These are phyloP conservation scores for Penaeus chinensis DNA, from an alignment of 1,140 invertebrate species.

Conservation along the genomic window DNA sequence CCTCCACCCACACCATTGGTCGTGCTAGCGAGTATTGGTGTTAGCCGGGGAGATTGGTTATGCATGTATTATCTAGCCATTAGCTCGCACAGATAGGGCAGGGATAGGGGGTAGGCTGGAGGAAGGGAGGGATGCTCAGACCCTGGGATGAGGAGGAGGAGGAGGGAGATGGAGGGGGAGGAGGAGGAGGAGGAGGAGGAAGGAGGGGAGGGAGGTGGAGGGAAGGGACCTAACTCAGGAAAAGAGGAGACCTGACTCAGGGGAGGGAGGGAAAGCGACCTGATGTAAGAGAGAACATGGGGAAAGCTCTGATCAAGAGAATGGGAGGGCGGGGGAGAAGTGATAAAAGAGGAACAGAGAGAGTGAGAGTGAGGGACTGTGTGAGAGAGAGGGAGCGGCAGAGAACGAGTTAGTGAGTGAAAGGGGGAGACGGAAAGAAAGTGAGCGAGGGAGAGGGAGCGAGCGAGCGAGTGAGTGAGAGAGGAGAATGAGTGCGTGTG, in stretches of 20 bases:
- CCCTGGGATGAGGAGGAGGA: neutral
- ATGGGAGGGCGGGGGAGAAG: too few relatives aligned
- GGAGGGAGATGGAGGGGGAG: neutral
- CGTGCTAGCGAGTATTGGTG: slow-evolving; percentile 35
- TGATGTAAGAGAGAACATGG: too few relatives aligned
- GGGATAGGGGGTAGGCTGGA: neutral
- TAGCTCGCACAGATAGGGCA: slow-evolving; percentile 38
- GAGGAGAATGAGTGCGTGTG: neutral
- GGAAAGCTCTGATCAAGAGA: too few relatives aligned
- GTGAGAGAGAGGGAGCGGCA: too few relatives aligned
- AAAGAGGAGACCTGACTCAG: too few relatives aligned
- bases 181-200: neutral
- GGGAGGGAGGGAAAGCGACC: too few relatives aligned
- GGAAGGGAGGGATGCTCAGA: neutral
- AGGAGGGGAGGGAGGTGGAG: neutral
- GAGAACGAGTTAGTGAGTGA: too few relatives aligned
- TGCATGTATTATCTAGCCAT: slow-evolving; percentile 58
- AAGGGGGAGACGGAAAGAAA: too few relatives aligned
- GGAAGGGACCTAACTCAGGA: neutral
- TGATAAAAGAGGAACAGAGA: too few relatives aligned
- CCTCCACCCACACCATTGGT: slow-evolving; percentile 43
- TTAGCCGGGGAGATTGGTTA: slow-evolving; percentile 48
- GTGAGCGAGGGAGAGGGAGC: too few relatives aligned
- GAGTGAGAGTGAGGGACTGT: too few relatives aligned
- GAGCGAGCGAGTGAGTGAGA: too few relatives aligned